Conservation (phyloP, 2,113 vertebrate genomes). For the Salvelinus sp. region DNA sequence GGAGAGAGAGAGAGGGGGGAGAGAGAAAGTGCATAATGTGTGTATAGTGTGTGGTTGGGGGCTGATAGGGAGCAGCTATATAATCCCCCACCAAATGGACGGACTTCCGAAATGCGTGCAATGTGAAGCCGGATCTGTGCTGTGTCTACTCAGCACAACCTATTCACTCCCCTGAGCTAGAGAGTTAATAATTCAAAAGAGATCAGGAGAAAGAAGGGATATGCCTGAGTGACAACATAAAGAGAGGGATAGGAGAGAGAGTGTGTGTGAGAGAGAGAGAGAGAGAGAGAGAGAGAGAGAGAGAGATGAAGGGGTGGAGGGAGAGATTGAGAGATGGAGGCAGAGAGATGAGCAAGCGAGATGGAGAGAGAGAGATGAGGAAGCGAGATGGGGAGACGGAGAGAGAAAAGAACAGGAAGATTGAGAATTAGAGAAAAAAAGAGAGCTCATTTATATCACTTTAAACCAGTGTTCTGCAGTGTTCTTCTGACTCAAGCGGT, state of each 20-base stretch:
- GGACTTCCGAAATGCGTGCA: constrained; percentile 65
- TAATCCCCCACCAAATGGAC: constrained; percentile 60
- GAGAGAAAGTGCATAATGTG: neutral
- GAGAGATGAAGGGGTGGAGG: no score
- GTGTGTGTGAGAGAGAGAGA: neutral
- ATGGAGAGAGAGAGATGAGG: no score
- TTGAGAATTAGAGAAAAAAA: neutral
- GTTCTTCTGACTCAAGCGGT: neutral
- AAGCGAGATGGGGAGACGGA: neutral
- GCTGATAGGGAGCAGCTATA: constrained; percentile 37
- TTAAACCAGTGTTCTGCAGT: neutral
- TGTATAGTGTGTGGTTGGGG: constrained; percentile 6
- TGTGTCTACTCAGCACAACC: constrained; percentile 73
- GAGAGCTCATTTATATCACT: neutral
- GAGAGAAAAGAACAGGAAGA: neutral
- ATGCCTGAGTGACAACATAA: constrained; percentile 50
- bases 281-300: neutral
- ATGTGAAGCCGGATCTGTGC: constrained; percentile 65
- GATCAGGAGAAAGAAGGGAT: constrained; percentile 51
- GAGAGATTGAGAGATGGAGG: no score
- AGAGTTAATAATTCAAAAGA: constrained; percentile 78
- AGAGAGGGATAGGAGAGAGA: constrained; percentile 4
- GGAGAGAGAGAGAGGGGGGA: neutral
- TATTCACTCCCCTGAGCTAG: constrained; percentile 67
- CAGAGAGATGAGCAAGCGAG: no score